Percentiles rank a stretch among this genome's conserved stretches.
phyloP scores from a whole-genome alignment of 2,888 invertebrate genomes.

The Liopterus haemorrhoidalis region DNA sequence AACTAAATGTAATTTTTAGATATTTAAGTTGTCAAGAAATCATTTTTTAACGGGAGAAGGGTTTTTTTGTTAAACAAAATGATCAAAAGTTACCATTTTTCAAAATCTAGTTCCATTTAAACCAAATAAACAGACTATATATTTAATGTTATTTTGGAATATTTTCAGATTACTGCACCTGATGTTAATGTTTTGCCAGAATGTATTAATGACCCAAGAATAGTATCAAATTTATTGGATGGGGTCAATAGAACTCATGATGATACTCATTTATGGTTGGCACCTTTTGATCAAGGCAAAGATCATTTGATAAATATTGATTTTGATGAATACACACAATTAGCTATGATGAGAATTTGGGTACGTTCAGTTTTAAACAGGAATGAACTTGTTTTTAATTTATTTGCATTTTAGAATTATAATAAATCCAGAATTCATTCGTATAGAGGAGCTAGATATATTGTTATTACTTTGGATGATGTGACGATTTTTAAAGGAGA shows the following conservation, averaged over 20 bases:
- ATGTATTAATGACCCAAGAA: slow-evolving; percentile 57
- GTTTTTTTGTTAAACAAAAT: no score
- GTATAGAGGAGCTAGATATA: slow-evolving; percentile 65
- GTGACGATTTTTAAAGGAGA: slow-evolving; percentile 71
- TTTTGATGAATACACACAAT: slow-evolving; percentile 49
- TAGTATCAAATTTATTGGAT: slow-evolving; percentile 60
- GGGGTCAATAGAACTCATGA: slow-evolving; percentile 69
- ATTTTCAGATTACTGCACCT: slow-evolving; percentile 50
- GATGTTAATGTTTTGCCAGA: slow-evolving; percentile 62
- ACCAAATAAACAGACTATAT: no score
- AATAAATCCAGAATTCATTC: slow-evolving; percentile 84
- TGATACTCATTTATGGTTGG: slow-evolving; percentile 71
- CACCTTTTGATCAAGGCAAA: slow-evolving; percentile 56
- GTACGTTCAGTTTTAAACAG: slow-evolving; percentile 43
- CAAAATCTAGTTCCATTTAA: not conserved
- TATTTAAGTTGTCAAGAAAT: no score
- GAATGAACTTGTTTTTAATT: slow-evolving; percentile 7
- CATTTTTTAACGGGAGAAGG: no score
- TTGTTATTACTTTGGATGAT: slow-evolving; percentile 65
- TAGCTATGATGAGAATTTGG: slow-evolving; percentile 67
- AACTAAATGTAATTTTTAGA: no score
- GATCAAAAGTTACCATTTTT: no score
- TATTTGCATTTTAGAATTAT: slow-evolving; percentile 61
- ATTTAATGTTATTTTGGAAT: slow-evolving; percentile 12
- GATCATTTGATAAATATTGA: slow-evolving; percentile 57